Conservation (phyloP, 1,140 invertebrate genomes). For the Lamellibrachia luymesi region DNA sequence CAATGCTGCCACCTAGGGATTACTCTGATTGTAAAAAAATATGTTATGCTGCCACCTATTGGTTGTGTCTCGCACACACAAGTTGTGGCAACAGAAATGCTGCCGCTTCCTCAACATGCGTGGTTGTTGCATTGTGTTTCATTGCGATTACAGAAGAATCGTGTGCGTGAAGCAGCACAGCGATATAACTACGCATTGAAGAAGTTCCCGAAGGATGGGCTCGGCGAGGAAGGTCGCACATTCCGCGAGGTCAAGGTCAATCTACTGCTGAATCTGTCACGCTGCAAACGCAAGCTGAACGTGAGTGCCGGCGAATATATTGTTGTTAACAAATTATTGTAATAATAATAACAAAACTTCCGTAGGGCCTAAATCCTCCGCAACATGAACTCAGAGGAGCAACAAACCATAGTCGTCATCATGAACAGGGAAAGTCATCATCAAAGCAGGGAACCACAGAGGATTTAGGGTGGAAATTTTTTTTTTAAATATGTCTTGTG, state of each 20-base stretch:
- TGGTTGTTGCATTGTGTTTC: not conserved
- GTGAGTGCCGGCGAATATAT: conserved; percentile 64
- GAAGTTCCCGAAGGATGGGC: conserved; percentile 72
- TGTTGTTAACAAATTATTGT: conserved; percentile 11
- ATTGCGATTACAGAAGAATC: conserved; percentile 65
- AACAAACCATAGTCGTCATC: no score
- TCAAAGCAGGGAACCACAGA: no score
- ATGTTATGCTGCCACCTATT: not conserved
- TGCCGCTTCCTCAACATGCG: not conserved
- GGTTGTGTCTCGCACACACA: not conserved
- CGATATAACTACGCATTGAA: conserved; percentile 92
- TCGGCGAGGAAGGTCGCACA: conserved; percentile 59
- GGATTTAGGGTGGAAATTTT: no score
- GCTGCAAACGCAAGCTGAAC: conserved; percentile 90
- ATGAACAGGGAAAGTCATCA: no score
- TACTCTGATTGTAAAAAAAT: not conserved
- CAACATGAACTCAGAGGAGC: no score
- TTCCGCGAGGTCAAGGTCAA: conserved; percentile 86
- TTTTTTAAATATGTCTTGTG: no score
- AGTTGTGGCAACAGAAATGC: not conserved
- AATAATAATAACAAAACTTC: no score
- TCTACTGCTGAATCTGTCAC: conserved; percentile 82
- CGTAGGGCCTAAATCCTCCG: no score
- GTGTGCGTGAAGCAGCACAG: conserved; percentile 88
- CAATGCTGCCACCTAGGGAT: not conserved